Conservation (phyloP, 1,140 invertebrate genomes). For the Drosophila gunungcola region DNA sequence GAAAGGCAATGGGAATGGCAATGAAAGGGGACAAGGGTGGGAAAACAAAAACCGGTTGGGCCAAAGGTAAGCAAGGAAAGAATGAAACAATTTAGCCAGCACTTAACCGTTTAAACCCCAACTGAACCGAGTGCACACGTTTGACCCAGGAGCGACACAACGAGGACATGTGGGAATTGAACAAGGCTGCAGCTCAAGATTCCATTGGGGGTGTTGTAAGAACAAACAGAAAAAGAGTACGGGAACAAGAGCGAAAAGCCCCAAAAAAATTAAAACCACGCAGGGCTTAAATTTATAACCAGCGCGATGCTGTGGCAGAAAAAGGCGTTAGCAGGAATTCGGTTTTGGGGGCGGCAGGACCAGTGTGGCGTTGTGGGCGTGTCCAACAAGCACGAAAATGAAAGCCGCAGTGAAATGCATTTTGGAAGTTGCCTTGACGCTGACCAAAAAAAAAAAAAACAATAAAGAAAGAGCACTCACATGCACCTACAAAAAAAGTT, state of each 20-base stretch:
- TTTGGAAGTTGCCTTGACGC: slow-evolving; percentile 61
- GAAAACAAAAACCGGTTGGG: slow-evolving; percentile 32
- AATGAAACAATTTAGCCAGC: slow-evolving; percentile 79
- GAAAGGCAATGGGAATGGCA: not conserved
- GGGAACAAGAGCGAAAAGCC: not conserved
- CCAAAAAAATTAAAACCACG: slow-evolving; percentile 69
- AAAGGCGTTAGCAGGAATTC: slow-evolving; percentile 12
- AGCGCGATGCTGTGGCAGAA: slow-evolving; percentile 45
- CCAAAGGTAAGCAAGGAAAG: slow-evolving; percentile 64
- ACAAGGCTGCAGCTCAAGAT: slow-evolving; percentile 59
- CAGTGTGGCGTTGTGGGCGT: slow-evolving; percentile 57
- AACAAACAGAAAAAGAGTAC: slow-evolving; percentile 28
- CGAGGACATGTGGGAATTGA: slow-evolving; percentile 67
- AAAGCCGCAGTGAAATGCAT: slow-evolving; percentile 78
- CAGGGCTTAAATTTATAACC: slow-evolving; percentile 77
- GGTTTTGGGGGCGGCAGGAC: slow-evolving; percentile 9
- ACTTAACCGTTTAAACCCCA: slow-evolving; percentile 80
- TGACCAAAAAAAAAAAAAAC: slow-evolving; percentile 22
- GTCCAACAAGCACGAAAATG: slow-evolving; percentile 72
- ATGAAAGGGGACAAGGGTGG: not conserved
- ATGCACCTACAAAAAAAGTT: slow-evolving; percentile 1
- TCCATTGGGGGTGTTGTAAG: slow-evolving; percentile 39
- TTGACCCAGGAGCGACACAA: slow-evolving; percentile 59
- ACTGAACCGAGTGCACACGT: slow-evolving; percentile 77
- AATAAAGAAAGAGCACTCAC: slow-evolving; percentile 14